Conservation (phyloP, 1,140 invertebrate genomes). For the Asbolus verrucosus region DNA sequence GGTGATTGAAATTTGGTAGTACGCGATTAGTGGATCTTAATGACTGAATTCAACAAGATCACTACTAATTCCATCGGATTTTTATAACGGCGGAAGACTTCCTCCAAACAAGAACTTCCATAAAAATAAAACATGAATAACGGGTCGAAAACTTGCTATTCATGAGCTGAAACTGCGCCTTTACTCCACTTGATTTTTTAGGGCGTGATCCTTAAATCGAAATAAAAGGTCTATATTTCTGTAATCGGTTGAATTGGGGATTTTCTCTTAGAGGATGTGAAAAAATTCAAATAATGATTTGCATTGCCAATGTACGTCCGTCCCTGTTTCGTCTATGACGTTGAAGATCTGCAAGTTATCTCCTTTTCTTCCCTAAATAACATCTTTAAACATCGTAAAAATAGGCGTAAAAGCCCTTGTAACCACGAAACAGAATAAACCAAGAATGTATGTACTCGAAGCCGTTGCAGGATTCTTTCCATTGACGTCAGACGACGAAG, state of each 20-base stretch:
- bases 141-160: not conserved
- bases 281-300: constrained; percentile 11
- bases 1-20: constrained; percentile 2
- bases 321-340: not conserved
- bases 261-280: constrained; percentile 5
- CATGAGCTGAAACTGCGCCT: not conserved
- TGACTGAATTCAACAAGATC: not conserved
- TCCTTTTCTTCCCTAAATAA: not conserved
- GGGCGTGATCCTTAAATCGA: not conserved
- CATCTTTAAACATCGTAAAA: constrained; percentile 11
- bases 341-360: not conserved
- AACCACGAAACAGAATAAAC: not conserved
- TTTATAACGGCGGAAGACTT: not conserved
- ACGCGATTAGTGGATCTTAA: not conserved
- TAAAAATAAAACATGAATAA: not conserved
- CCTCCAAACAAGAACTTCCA: not conserved
- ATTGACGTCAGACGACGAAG: not conserved
- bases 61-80: not conserved
- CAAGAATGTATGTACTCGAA: constrained; percentile 1
- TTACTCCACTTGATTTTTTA: constrained; percentile 1
- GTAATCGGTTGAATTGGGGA: not conserved
- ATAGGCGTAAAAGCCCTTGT: constrained; percentile 10
- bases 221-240: constrained; percentile 4
- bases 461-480: not conserved
- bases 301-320: not conserved